Percentiles rank a stretch among this genome's conserved stretches.
Evolutionary conservation across 1,140 invertebrate genomes (phyloP).

Genomic region (Drosophila azteca): DNA sequence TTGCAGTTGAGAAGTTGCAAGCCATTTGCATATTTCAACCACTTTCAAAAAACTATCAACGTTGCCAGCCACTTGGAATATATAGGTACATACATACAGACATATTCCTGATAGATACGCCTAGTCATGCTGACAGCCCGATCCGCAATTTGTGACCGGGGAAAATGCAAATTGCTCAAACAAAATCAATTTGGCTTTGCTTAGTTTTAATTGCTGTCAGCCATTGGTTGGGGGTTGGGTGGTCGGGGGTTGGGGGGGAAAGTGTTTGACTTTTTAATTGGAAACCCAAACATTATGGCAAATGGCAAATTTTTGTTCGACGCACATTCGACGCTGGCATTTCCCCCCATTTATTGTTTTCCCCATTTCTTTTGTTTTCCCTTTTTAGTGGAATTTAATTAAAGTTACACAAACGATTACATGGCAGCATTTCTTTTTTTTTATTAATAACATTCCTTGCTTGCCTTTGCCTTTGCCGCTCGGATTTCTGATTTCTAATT

Average conservation of each 20-base stretch:
- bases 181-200: slow-evolving; percentile 75
- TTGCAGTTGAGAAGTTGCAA: slow-evolving; percentile 46
- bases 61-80: slow-evolving; percentile 14
- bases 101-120: slow-evolving; percentile 14
- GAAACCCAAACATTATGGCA: slow-evolving; percentile 69
- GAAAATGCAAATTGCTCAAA: slow-evolving; percentile 53
- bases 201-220: slow-evolving; percentile 76
- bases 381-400: slow-evolving; percentile 64
- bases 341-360: slow-evolving; percentile 20
- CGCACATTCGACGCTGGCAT: slow-evolving; percentile 8
- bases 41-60: neutral
- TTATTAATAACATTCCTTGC: slow-evolving; percentile 52
- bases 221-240: neutral
- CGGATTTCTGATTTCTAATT: too few species aligned
- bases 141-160: neutral
- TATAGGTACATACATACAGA: too few species aligned
- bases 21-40: slow-evolving; percentile 39
- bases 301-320: slow-evolving; percentile 34
- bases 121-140: slow-evolving; percentile 25
- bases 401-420: slow-evolving; percentile 51
- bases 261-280: slow-evolving; percentile 66
- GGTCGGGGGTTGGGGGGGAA: slow-evolving; percentile 10
- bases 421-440: slow-evolving; percentile 37
- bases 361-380: slow-evolving; percentile 14
- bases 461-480: slow-evolving; percentile 3